Evolutionary conservation across 2,797 vertebrate genomes (phyloP).

Genomic region (Smutsia gigantea): DNA sequence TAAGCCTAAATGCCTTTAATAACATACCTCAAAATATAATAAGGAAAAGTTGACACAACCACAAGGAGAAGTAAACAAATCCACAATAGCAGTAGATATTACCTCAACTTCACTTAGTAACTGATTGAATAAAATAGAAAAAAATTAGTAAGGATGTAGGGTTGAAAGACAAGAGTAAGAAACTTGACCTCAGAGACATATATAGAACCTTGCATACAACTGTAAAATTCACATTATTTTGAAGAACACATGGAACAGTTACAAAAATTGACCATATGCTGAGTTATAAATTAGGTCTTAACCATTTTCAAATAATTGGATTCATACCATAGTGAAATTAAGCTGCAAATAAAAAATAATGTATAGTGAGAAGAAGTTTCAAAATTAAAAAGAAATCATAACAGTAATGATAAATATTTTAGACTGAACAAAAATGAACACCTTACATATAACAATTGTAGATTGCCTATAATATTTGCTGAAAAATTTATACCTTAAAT

Average conservation of each 20-base stretch:
- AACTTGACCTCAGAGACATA: not conserved
- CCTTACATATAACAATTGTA: not conserved
- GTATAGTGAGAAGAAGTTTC: not conserved
- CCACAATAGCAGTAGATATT: not conserved
- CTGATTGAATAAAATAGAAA: not conserved
- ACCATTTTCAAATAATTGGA: not conserved
- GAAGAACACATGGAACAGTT: not conserved
- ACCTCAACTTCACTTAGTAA: not conserved
- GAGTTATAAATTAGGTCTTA: not conserved
- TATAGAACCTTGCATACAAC: not conserved
- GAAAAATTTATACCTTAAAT: not conserved
- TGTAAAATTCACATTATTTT: conserved; percentile 23
- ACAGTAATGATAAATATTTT: conserved; percentile 15
- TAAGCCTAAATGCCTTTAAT: not conserved
- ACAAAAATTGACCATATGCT: not conserved
- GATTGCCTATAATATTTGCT: not conserved
- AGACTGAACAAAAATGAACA: not conserved
- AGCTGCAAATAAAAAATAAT: not conserved
- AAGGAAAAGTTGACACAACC: not conserved
- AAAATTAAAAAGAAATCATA: conserved; percentile 10
- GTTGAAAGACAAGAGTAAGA: not conserved
- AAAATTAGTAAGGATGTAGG: not conserved
- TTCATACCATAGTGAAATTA: not conserved
- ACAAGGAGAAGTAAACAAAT: not conserved
- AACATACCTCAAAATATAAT: not conserved